Base-by-base conservation (phyloP, 1,140 invertebrate species). In the Heliothis virescens region DNA sequence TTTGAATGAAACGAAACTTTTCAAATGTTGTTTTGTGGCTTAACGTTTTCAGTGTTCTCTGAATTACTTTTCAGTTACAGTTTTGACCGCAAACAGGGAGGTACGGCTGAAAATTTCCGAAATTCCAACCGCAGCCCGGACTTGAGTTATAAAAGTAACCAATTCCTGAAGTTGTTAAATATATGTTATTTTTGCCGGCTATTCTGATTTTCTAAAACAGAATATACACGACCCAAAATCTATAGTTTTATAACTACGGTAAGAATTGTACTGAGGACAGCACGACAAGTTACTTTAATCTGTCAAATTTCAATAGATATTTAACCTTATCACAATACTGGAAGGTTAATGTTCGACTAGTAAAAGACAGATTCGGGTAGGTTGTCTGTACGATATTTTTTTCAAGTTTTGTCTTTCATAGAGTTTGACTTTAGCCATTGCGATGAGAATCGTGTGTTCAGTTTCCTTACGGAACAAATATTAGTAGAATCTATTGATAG, bases 21-120 rank as follows among this genome's bases (percentile, higher is more conserved):
- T 84, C 85, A 79, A 82, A 84, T 80, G 81, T 80, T 83, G 82
- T 86, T 85, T 81, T 83, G 85, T 65, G 85, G 85, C 67, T 79
- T 78, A 75, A 74, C 80, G 78, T 83, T 85, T 82, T 80, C 81
- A 72, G 79, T 83, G 62, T 80, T 82, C 80, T 81, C 77, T 65
- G 78, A 79, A 84, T 86, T 83, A 86, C 85, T 84, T 84, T 86
- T 80, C 84, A 81, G 69, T 83, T 82, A 73, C 79, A 79, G 79
- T 80, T 62, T 60, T 41, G 53, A 84, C 85, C 85, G 55, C 85
- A 84, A 69, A 81, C 77, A 65, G 83, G 81, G 62, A n/a, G 55
- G 67, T 57, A 21, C 59, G 73, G 75, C 78, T 3, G 52, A 81
- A 80, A 81, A 82, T 73, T 73, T 62, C 16, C 59, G 52, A 69